Evolutionary conservation across 2,113 vertebrate genomes (phyloP).

Genomic region (Hippoglossus stenolepis): DNA sequence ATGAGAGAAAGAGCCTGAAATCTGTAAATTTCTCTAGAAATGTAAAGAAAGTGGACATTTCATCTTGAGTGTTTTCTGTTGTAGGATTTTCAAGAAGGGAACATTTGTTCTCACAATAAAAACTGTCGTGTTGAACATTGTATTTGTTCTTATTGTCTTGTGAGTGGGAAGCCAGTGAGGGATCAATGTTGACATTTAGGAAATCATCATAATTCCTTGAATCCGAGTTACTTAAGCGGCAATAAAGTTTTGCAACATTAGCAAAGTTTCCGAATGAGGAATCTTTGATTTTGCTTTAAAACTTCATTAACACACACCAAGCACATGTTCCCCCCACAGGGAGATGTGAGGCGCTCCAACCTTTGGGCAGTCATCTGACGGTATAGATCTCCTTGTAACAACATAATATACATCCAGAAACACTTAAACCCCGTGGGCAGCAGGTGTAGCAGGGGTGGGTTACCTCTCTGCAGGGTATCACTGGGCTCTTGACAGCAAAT

Average conservation of each 20-base stretch:
- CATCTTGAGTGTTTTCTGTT: background rate
- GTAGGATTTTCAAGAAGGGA: background rate
- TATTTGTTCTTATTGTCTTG: background rate
- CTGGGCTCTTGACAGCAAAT: constrained; percentile 77
- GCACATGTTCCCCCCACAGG: constrained; percentile 7
- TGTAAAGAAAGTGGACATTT: background rate
- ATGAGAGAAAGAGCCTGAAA: background rate
- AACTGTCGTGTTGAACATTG: too few relatives aligned
- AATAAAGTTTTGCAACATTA: too few relatives aligned
- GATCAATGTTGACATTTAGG: background rate
- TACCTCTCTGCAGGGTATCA: constrained; percentile 70
- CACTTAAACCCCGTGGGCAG: constrained; percentile 56
- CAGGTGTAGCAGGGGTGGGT: constrained; percentile 46
- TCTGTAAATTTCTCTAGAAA: background rate
- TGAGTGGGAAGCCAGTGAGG: background rate
- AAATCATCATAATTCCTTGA: too few relatives aligned
- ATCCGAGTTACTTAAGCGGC: too few relatives aligned
- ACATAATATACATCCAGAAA: constrained; percentile 66
- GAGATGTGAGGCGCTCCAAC: constrained; percentile 20
- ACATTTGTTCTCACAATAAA: background rate
- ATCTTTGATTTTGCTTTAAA: constrained; percentile 10
- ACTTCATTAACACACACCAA: constrained; percentile 2
- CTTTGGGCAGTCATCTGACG: constrained; percentile 49
- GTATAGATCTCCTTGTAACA: constrained; percentile 70
- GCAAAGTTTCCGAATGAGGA: background rate